A percentile compares a stretch with the other conserved stretches of the same genome.
Conservation (phyloP, 2,888 invertebrate genomes). For the Molorchus minor region DNA sequence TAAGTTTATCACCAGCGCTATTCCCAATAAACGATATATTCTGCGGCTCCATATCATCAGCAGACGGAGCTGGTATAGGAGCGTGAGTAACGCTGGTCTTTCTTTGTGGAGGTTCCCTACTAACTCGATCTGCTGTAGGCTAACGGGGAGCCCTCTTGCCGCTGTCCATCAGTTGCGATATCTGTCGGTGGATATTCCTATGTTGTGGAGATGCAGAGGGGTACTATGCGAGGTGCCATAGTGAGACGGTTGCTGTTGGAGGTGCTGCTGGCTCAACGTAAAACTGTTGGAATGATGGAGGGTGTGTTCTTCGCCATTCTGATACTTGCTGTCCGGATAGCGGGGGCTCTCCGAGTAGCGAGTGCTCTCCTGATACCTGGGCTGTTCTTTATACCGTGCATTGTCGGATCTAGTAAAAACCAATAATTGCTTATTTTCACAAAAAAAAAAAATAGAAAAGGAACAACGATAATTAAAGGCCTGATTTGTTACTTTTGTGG, state of each 20-base stretch:
- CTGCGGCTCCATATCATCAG: conserved; percentile 92
- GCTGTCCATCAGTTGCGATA: conserved; percentile 63
- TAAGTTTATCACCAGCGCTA: conserved; percentile 65
- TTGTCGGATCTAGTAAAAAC: conserved; percentile 20
- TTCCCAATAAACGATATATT: conserved; percentile 91
- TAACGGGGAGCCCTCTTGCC: conserved; percentile 62
- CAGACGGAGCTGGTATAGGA: conserved; percentile 73
- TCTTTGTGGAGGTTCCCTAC: conserved; percentile 50
- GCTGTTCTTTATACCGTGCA: conserved; percentile 38
- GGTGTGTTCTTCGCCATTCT: conserved; percentile 59
- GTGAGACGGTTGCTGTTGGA: conserved; percentile 64
- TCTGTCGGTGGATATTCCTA: conserved; percentile 67
- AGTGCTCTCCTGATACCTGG: conserved; percentile 39
- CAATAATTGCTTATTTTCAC: too few relatives aligned
- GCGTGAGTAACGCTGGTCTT: conserved; percentile 64
- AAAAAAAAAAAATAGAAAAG: not conserved
- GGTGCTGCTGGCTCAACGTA: conserved; percentile 66
- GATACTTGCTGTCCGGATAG: conserved; percentile 52
- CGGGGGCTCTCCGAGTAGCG: conserved; percentile 49
- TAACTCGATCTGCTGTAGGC: conserved; percentile 65
- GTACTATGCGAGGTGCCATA: conserved; percentile 64
- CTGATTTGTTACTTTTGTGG: too few relatives aligned
- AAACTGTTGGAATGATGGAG: conserved; percentile 67
- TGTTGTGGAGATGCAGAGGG: conserved; percentile 74
- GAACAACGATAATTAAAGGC: too few relatives aligned